Base-by-base conservation (phyloP, 2,113 vertebrate species). In the Channa argus region DNA sequence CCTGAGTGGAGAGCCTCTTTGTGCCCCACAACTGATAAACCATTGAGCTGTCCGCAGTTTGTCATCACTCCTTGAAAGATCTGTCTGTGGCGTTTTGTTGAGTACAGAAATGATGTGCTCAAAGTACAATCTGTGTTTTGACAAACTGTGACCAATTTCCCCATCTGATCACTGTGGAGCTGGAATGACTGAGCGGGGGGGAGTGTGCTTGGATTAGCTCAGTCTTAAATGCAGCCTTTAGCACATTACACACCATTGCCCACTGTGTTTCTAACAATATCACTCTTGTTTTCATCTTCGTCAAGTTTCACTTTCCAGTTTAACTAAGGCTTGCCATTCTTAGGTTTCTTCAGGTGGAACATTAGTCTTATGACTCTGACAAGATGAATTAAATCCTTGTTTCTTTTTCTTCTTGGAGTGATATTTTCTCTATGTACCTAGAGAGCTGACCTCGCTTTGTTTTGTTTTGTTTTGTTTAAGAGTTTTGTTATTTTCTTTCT, bases 51-150 rank as follows among this genome's bases (percentile, higher is more conserved):
- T 59, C 86, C 55, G 14, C 71, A 36, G 68, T 83, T 84, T 87
- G 74, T 80, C 79, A 76, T 81, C 77, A 46, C 62, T 82, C 66
- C 66, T 86, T 33, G 56, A 89, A 79, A 87, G 74, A 84, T 55
- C 63, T 63, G 72, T 82, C 74, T 72, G 63, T 54, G 58, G 72
- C 0, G 2, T 82, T 78, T 39, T 59, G 74, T 71, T 67, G 50
- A 77, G 68, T 65, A 39, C 63, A 72, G 55, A 69, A 86, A 83
- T 79, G 50, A 86, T 90, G 75, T 72, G 77, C 65, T 83, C 70
- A 55, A 71, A 84, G 66, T 66, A 78, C 55, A 71, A 67, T 64
- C 76, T 65, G 78, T 74, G 77, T 85, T 86, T 90, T 87, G 86
- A 89, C 83, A 88, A 82, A 84, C 65, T 82, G 77, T 63, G 74